A percentile compares a stretch with the other conserved stretches of the same genome.
phyloP scores from a whole-genome alignment of 2,888 invertebrate species.

The Aethes cnicana region DNA sequence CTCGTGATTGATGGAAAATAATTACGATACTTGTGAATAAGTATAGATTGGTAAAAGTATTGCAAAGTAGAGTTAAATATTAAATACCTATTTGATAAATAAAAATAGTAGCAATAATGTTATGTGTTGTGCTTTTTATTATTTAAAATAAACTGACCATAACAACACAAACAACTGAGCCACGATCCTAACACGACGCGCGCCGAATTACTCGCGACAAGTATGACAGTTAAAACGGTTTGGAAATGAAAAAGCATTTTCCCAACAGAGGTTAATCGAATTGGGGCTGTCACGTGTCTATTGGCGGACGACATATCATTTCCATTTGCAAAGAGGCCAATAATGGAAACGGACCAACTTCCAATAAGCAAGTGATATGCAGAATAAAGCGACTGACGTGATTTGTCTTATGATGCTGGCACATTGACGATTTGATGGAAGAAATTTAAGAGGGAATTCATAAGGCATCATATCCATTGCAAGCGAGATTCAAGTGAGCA shows the following conservation, averaged over 20 bases:
- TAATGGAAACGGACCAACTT: constrained; percentile 46
- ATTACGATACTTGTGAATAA: too few relatives aligned
- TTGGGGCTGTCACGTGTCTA: constrained; percentile 43
- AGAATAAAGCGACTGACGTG: constrained; percentile 56
- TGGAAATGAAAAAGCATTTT: constrained; percentile 33
- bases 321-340: constrained; percentile 44
- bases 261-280: constrained; percentile 45
- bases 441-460: too few relatives aligned
- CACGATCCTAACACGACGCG: background rate
- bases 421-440: background rate
- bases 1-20: too few relatives aligned
- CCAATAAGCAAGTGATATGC: constrained; percentile 48
- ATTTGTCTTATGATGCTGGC: background rate
- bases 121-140: too few relatives aligned
- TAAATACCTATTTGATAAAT: too few relatives aligned
- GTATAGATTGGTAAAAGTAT: too few relatives aligned
- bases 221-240: constrained; percentile 16
- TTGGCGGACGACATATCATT: constrained; percentile 45
- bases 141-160: too few relatives aligned
- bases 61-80: too few relatives aligned
- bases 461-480: too few relatives aligned
- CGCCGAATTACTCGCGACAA: constrained; percentile 12
- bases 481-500: too few relatives aligned
- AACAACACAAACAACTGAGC: background rate
- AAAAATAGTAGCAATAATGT: too few relatives aligned